Evolutionary conservation across 2,113 vertebrate genomes (phyloP), one percentile per base, ranked within the genome.

Genomic region (Pandion haliaetus): DNA sequence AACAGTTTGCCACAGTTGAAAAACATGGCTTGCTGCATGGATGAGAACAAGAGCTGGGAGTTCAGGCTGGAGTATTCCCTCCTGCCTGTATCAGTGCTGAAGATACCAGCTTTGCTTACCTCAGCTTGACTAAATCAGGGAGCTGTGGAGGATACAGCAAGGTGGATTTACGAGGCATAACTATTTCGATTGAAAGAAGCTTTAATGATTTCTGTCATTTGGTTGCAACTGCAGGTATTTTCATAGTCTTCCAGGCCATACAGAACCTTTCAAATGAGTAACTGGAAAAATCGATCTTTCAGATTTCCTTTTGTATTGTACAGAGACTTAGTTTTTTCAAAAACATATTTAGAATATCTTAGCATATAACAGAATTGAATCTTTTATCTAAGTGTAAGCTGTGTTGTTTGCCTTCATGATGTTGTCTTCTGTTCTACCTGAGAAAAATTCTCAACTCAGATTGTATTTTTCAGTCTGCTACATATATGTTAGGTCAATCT

Each of bases 401-500:
- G 9, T 0, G 0, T 32, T 88, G 25, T 19, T 74, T 90, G 36
- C n/a, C 16, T 82, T 86, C 14, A 1, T n/a, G 24, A 26, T 90
- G 44, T 31, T 5, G 0, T 40, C n/a, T 70, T 78, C 47, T 87
- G 16, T 86, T 83, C 40, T 80, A 54, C 34, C 19, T 61, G 44
- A 79, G 71, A 72, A 80, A 36, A 45, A 40, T 36, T 66, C 14
- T 32, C 12, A 36, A 20, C 44, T 82, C 8, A 18, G 40, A 23
- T 50, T 2, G 2, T 49, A 9, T 72, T 74, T 89, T 93, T 71
- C 29, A 55, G 49, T 61, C 40, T n/a, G 17, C 61, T 65, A 0
- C 3, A 0, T 67, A 3, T 55, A 8, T 9, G 4, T 80, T 73
- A 40, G 16, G 12, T 63, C 58, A 69, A 0, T 93, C 63, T 72